Evolutionary conservation across 2,888 invertebrate species (phyloP), one percentile per base, ranked within the genome.

Genomic region (Hymenopus coronatus): DNA sequence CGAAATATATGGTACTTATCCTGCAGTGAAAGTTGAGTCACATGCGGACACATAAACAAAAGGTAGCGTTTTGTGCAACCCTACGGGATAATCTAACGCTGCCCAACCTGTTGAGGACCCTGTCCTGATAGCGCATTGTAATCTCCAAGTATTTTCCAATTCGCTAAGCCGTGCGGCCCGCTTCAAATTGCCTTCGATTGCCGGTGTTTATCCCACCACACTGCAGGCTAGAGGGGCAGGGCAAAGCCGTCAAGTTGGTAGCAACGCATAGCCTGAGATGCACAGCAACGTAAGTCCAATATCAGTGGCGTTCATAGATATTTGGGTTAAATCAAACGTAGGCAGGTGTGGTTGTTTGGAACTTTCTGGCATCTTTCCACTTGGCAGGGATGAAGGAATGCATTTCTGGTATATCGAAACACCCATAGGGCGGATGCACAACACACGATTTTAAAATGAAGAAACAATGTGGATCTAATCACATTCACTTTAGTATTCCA

Each of bases 151-250:
- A 86, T 86, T 86, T 86, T 81, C 54, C 86, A 81, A 86, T 86
- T 86, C 86, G 86, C 86, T 30, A 86, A 81, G 86, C 86, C 46
- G n/a, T 40, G 46, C 85, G 28, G n/a, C 28, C 86, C 1, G 86
- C 86, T 81, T 81, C 86, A 54, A 86, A 86, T 86, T 86, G 81
- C 86, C 86, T 86, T 40, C 86, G 86, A 86, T 86, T 86, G 86
- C 86, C 54, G 85, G 85, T 85, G 54, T 70, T 70, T 70, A 70
- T 70, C 54, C 54, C 46, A 27, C 54, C 85, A 46, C 46, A 70
- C 82, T 8, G 20, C 7, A n/a, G 33, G 33, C 84, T 30, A 33
- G 33, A 84, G 84, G 20, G 30, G 54, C 54, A 70, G 54, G 54
- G 54, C 54, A 70, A 70, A 70, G 54, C 20, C 54, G 54, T 70